Conservation (phyloP, 1,140 invertebrate species). For the Sminthurides bifidus region DNA sequence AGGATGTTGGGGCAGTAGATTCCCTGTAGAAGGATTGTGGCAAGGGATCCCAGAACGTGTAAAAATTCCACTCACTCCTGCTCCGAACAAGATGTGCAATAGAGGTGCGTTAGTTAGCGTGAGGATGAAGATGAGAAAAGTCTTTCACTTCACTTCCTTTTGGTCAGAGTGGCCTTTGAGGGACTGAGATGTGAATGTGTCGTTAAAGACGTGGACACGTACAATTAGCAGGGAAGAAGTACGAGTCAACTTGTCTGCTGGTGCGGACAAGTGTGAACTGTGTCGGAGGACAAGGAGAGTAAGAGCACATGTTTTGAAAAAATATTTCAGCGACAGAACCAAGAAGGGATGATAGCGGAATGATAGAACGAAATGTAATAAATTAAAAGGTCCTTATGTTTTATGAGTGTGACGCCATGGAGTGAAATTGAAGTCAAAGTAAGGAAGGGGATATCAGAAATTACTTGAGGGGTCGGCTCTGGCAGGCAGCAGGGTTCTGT, state of each 20-base stretch:
- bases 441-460: constrained; percentile 24
- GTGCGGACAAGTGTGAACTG: not conserved
- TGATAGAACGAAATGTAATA: constrained; percentile 10
- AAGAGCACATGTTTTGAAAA: constrained; percentile 14
- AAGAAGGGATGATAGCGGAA: constrained; percentile 7
- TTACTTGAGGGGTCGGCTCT: constrained; percentile 17
- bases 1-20: no score
- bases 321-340: not conserved
- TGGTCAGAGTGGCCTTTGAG: no score
- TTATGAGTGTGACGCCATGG: constrained; percentile 28
- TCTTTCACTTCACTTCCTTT: no score
- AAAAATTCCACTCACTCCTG: no score
- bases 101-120: not conserved
- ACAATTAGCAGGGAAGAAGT: not conserved
- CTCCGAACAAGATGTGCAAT: no score
- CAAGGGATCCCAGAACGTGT: no score
- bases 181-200: not conserved
- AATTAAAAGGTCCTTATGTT: constrained; percentile 21
- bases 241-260: not conserved
- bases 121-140: not conserved
- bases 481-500: not conserved
- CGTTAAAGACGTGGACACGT: not conserved
- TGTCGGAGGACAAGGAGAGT: not conserved
- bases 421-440: constrained; percentile 26
- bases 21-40: no score